Evolutionary conservation across 2,113 vertebrate species (phyloP), one percentile per base, ranked within the genome.

Genomic region (Caretta caretta): DNA sequence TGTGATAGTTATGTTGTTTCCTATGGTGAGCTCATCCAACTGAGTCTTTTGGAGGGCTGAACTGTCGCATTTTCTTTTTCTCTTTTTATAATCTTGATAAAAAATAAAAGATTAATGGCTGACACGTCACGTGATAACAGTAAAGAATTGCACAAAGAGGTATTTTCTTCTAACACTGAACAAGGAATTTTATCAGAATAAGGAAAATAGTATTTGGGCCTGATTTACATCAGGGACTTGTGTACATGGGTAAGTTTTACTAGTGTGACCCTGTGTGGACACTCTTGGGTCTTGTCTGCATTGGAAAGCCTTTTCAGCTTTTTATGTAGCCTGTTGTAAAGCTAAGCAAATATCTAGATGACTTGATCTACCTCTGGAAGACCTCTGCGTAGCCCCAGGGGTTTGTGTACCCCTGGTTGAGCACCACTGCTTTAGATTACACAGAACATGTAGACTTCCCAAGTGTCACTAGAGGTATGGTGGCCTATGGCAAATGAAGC

Each of bases 201-300:
- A 1, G 2, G 24, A 14, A 90, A 90, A 29, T 5, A 80, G 2
- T 46, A 80, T 53, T 53, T 38, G 72, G 6, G 4, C 84, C 84
- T 19, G 27, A 76, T 8, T 35, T 12, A 49, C 0, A 0, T 29
- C 79, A 54, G 9, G 12, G 0, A 86, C 85, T 92, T 50, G 5
- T 57, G 29, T 17, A 29, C 13, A 6, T 72, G 62, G 46, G 76
- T 80, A 88, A 2, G 46, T 83, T 94, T 84, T 53, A 10, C 4
- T 25, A 2, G 22, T 89, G 27, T 69, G 62, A 69, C 31, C 35
- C 14, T 19, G 29, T n/a, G 62, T 69, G 35, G 31, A 69, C 88
- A 75, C 84, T 81, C 49, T 51, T 20, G 38, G 57, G 87, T 90
- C 46, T 86, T n/a, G 57, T 4, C 2, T 29, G 51, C 48, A 1